Percentiles rank a stretch among this genome's conserved stretches.
Evolutionary conservation across 2,797 vertebrate genomes (phyloP).

Genomic region (Fringilla coelebs): DNA sequence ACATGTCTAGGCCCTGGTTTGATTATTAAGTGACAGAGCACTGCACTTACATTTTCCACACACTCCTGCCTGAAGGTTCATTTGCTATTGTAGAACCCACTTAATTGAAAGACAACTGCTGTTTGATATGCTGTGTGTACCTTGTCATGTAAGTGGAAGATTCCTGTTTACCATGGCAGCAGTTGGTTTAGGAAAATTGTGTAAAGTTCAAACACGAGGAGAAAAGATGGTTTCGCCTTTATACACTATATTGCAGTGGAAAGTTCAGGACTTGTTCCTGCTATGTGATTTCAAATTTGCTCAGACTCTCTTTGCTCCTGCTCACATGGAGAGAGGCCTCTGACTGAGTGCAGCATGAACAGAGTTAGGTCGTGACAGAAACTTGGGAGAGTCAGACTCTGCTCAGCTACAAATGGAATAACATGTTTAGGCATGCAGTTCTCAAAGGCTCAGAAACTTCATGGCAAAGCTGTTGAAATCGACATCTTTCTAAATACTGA

Average conservation of each 20-base stretch:
- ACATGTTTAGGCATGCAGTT: neutral
- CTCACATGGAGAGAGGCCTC: neutral
- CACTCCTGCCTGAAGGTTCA: neutral
- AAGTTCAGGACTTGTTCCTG: neutral
- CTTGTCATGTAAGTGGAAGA: neutral
- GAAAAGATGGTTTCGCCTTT: neutral
- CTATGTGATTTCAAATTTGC: neutral
- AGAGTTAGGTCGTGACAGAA: neutral
- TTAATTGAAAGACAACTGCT: neutral
- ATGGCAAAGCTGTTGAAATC: neutral
- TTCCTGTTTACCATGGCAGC: neutral
- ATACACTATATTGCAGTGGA: neutral
- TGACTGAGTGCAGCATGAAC: fast-evolving
- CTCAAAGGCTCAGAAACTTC: neutral
- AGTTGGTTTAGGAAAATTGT: neutral
- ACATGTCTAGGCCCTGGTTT: neutral
- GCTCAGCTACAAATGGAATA: neutral
- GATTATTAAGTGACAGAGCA: neutral
- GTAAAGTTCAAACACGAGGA: neutral
- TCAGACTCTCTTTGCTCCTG: neutral
- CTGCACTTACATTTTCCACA: neutral
- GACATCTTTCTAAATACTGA: neutral
- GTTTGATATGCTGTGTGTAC: neutral
- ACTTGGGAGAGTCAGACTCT: neutral
- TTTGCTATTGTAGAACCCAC: neutral